Evolutionary conservation across 2,888 invertebrate species (phyloP), one percentile per base, ranked within the genome.

Genomic region (Nymphalis polychloros): DNA sequence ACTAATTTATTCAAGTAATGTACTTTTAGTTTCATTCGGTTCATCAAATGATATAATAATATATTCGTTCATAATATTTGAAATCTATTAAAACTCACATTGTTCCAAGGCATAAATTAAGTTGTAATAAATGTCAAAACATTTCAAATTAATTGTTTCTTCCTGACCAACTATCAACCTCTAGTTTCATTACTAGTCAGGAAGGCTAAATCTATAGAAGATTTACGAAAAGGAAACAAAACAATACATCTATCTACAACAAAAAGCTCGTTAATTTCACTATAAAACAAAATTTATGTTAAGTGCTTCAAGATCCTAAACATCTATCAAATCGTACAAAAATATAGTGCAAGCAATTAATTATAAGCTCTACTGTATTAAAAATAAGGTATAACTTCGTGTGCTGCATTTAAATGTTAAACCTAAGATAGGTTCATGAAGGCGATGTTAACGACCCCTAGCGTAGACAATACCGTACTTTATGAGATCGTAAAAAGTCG

Each of bases 401-500:
- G 10, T 49, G 49, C 57, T 23, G 60, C 46, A 20, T 23, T 57
- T 27, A 35, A 35, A 63, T 35, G 46, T 46, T 53, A 65, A 48
- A 68, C 60, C 57, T 19, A 50, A 67, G 68, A 73, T 73, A 73
- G 71, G 69, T 71, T 63, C 68, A 69, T 62, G 64, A 31, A 70
- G 68, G 73, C 69, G 74, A 75, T 73, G 66, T 74, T 74, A 74
- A 75, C 72, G 73, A 64, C 68, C 71, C 53, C 55, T 16, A 55
- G 55, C 31, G 67, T 71, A 73, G 75, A 74, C 75, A 75, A 72
- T 74, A 68, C 74, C 63, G 63, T 68, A 64, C 55, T 75, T 75
- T 75, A 75, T 69, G 71, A 70, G 68, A 66, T 73, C 73, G 73
- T 75, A 73, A 75, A 74, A 73, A 74, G 64, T 69, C 59, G 68